A percentile compares a stretch with the other conserved stretches of the same genome.
These are phyloP conservation scores for Lochmaea crataegi DNA, from an alignment of 2,888 invertebrate species.

Conservation along the genomic window DNA sequence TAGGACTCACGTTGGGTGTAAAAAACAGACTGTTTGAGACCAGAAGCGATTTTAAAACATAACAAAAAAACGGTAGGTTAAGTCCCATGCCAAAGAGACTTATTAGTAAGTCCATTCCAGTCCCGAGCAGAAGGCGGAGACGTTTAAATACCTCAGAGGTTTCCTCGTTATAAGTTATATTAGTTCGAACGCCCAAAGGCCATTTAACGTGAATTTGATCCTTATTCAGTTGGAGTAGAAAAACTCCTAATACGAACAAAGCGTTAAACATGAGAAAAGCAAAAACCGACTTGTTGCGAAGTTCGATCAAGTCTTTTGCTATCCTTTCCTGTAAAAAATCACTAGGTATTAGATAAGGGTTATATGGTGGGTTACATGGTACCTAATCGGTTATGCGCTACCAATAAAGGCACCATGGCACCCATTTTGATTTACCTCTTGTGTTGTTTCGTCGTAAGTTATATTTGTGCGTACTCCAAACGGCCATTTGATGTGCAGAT, in stretches of 20 bases:
- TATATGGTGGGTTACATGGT: conserved; percentile 66
- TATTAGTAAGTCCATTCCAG: conserved; percentile 58
- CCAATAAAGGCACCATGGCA: conserved; percentile 52
- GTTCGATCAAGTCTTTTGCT: conserved; percentile 90
- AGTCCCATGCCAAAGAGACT: conserved; percentile 58
- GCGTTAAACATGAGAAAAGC: conserved; percentile 99
- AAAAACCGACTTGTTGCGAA: conserved; percentile 97
- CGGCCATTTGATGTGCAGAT: conserved; percentile 96
- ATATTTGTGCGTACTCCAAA: conserved; percentile 94
- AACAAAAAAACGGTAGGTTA: conserved; percentile 45
- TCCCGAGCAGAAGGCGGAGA: conserved; percentile 53
- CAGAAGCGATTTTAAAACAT: conserved; percentile 21
- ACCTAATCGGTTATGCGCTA: conserved; percentile 52
- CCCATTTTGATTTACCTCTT: conserved; percentile 82
- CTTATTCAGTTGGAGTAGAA: conserved; percentile 99
- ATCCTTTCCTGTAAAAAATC: conserved; percentile 82
- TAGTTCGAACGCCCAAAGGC: conserved; percentile 95
- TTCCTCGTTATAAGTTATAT: conserved; percentile 93
- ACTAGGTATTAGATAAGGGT: conserved; percentile 67
- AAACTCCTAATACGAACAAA: conserved; percentile 98
- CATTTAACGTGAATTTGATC: conserved; percentile 97
- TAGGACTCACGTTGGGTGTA: background rate
- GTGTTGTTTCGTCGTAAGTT: conserved; percentile 88
- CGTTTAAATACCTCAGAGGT: conserved; percentile 82
- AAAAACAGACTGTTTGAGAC: conserved; percentile 20